Base-by-base conservation (phyloP, 2,113 vertebrate genomes). In the Calidris pugnax region DNA sequence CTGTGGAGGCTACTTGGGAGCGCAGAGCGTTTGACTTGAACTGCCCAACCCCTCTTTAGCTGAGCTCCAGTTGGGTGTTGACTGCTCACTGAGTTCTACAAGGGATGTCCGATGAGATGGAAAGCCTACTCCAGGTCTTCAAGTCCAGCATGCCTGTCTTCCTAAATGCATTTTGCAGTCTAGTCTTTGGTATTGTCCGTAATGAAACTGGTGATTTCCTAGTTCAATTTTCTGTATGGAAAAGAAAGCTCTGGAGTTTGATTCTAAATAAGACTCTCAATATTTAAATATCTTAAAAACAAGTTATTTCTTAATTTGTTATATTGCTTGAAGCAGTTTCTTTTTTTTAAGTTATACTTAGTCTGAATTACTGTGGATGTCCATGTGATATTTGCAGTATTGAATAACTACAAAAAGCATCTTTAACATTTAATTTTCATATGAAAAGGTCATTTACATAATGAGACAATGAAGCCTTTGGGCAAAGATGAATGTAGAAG, bases 381-480 rank as follows among this genome's bases (percentile, higher is more conserved):
- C 86, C 85, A 15, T 88, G 81, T 91, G 93, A 80, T 96, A 85
- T 87, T 91, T 95, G 80, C 62, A 81, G 80, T 90, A 79, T 91
- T 96, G 94, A 87, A 87, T 37, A 92, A 91, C 89, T 95, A 95
- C 84, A 89, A 87, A 97, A 96, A 95, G 60, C 91, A 96, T 95
- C 73, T 93, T 87, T 94, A 94, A 94, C 75, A 39, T 96, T 93
- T 92, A 51, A 90, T 96, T 97, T 97, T 96, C 87, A 85, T 92
- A 95, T 95, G 91, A 94, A 97, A 97, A 97, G 90, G 63, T 93
- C 73, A 95, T 96, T 96, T 96, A 79, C 93, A 87, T 97, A 96
- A 95, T 90, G 94, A 97, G 83, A 95, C 80, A 94, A 93, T 89
- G 88, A 91, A 95, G 84, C 78, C 88, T 95, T 96, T 93, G 89